phyloP scores from a whole-genome alignment of 2,797 vertebrate genomes.

The Danio aesculapii region DNA sequence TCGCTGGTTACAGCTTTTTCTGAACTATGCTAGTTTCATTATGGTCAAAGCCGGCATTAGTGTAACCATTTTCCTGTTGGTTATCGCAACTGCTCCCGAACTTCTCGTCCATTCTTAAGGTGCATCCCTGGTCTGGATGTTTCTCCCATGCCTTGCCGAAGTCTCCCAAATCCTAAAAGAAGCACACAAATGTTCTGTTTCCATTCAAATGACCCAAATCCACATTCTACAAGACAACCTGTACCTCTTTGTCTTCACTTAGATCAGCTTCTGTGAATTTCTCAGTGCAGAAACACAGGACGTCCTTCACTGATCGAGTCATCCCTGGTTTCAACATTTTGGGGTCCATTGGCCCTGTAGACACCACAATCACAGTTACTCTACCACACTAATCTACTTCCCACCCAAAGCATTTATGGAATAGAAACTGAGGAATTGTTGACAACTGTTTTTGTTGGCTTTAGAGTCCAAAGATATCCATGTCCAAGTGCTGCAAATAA shows the following conservation, averaged over 20 bases:
- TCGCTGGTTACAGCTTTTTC: slow-evolving; percentile 50
- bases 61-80: slow-evolving; percentile 71
- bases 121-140: slow-evolving; percentile 63
- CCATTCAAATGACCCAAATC: not conserved
- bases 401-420: too few species aligned
- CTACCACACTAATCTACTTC: not conserved
- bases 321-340: slow-evolving; percentile 77
- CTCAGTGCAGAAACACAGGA: slow-evolving; percentile 83
- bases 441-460: too few species aligned
- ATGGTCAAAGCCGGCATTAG: slow-evolving; percentile 68
- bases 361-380: not conserved
- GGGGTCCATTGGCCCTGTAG: slow-evolving; percentile 74
- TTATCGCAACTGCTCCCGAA: slow-evolving; percentile 61
- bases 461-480: too few species aligned
- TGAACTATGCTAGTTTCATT: slow-evolving; percentile 59
- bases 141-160: slow-evolving; percentile 58
- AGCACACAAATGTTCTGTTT: not conserved
- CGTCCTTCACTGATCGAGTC: slow-evolving; percentile 79
- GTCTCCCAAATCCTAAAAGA: slow-evolving; percentile 48
- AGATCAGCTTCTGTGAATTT: slow-evolving; percentile 70
- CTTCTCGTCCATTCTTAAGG: slow-evolving; percentile 57
- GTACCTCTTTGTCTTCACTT: slow-evolving; percentile 51
- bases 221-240: not conserved
- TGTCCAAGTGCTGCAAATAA: not conserved
- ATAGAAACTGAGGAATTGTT: not conserved